These are phyloP conservation scores for Champsocephalus esox DNA, from an alignment of 2,797 vertebrate species.

Conservation along the genomic window DNA sequence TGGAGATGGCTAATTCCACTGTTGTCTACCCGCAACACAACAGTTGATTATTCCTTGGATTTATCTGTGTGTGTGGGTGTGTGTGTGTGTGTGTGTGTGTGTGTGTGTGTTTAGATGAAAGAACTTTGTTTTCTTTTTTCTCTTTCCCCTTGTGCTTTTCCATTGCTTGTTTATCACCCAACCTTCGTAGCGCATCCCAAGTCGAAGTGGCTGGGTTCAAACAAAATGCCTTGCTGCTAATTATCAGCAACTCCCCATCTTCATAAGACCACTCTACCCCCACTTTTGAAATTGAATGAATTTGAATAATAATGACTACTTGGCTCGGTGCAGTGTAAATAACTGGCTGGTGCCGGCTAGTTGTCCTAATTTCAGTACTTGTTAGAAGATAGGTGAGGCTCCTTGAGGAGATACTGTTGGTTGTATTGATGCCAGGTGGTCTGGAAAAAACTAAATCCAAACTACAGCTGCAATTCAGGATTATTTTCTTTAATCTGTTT, in stretches of 20 bases:
- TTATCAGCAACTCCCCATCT: slow-evolving; percentile 85
- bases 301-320: slow-evolving; percentile 86
- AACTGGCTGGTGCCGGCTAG: slow-evolving; percentile 70
- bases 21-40: slow-evolving; percentile 66
- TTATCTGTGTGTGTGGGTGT: slow-evolving; percentile 42
- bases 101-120: slow-evolving; percentile 77
- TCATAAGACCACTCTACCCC: slow-evolving; percentile 73
- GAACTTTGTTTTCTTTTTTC: slow-evolving; percentile 64
- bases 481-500: neutral
- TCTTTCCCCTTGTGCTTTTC: slow-evolving; percentile 69
- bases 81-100: too few species aligned
- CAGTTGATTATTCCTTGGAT: slow-evolving; percentile 72
- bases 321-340: slow-evolving; percentile 72
- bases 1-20: slow-evolving; percentile 76
- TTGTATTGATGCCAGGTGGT: slow-evolving; percentile 7
- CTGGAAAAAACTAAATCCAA: slow-evolving; percentile 41
- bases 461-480: slow-evolving; percentile 18
- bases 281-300: slow-evolving; percentile 80
- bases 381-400: slow-evolving; percentile 63
- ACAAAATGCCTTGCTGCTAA: slow-evolving; percentile 85
- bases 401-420: slow-evolving; percentile 58
- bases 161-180: slow-evolving; percentile 84
- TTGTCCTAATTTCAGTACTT: slow-evolving; percentile 79
- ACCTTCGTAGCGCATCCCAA: slow-evolving; percentile 75
- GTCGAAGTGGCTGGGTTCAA: slow-evolving; percentile 84